Base-by-base conservation (phyloP, 2,113 vertebrate species). In the Syngnathus scovelli region DNA sequence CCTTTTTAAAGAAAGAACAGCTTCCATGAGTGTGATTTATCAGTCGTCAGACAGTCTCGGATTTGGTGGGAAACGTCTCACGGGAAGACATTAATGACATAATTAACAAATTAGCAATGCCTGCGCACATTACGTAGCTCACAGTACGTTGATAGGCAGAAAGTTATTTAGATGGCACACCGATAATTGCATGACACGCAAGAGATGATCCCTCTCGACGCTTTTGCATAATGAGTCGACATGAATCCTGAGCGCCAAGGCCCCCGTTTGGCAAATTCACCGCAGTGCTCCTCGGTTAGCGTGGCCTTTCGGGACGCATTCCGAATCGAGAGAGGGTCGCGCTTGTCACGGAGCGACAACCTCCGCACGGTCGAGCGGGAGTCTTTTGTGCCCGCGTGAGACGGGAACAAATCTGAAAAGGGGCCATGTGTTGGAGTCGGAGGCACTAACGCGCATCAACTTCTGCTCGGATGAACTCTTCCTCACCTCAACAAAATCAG, bases 111-210 rank as follows among this genome's bases (percentile, higher is more conserved):
- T 44, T 21, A 15, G 12, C 10, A 62, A 44, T 8, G 13, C 6
- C 61, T 27, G 6, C 39, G 8, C 21, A 27, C n/a, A 27, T 44
- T 43, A 23, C 41, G 2, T 15, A 44, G 5, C 21, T 5, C 6
- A 23, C 21, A 6, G 38, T 62, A 44, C 7, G 7, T 16, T 63
- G 43, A 33, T 58, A 64, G 63, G 33, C 16, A 58, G 49, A 39
- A 73, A 70, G 54, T n/a, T 56, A 66, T 61, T 68, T 15, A 68
- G 70, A 82, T 78, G 69, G 60, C 69, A 77, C 71, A 71, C 66
- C 74, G 77, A 78, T 77, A 58, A 74, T 76, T 68, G 55, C 2
- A 43, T 54, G 66, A 72, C 72, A 64, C 66, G 38, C 21, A 23
- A 72, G 60, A 64, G 21, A 74, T 48, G 33, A 61, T 69, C 56